Percentiles rank a stretch among this genome's conserved stretches.
Conservation (phyloP, 1,140 invertebrate species). For the Brachystomella parvula region DNA sequence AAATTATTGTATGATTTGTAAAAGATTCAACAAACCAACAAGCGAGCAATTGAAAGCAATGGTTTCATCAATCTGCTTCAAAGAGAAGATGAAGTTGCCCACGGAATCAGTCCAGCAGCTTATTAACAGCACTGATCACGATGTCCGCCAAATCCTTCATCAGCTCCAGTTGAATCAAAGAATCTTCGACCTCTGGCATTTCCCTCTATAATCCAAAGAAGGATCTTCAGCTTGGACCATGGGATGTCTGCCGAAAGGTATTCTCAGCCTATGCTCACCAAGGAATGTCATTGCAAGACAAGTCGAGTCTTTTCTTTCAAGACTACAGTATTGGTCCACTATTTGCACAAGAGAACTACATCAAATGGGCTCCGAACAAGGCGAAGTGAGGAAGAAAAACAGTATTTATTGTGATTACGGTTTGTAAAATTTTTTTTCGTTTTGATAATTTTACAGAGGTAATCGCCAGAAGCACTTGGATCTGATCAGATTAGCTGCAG, state of each 20-base stretch:
- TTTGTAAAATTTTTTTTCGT: not conserved
- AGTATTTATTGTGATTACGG: too few species aligned
- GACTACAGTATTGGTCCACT: constrained; percentile 92
- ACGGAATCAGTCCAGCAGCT: constrained; percentile 69
- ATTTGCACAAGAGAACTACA: constrained; percentile 98
- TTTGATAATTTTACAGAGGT: constrained; percentile 29
- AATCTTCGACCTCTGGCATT: constrained; percentile 45
- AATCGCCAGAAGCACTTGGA: constrained; percentile 49
- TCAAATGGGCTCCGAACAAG: constrained; percentile 40
- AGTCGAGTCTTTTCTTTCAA: constrained; percentile 88
- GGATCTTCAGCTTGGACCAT: constrained; percentile 68
- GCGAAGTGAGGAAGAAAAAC: constrained; percentile 19
- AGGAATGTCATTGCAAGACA: constrained; percentile 73
- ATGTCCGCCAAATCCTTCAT: constrained; percentile 87
- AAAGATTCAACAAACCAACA: constrained; percentile 62
- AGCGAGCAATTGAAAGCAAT: constrained; percentile 86
- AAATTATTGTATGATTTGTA: constrained; percentile 47
- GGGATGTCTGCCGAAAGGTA: constrained; percentile 85
- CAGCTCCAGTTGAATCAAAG: constrained; percentile 71
- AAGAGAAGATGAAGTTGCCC: constrained; percentile 79
- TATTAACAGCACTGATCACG: constrained; percentile 80
- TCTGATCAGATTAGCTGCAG: constrained; percentile 66
- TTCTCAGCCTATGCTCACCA: constrained; percentile 76
- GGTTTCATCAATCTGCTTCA: constrained; percentile 83
- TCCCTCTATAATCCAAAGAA: constrained; percentile 53